Conservation (phyloP, 2,888 invertebrate species). For the Callinectes sapidus region DNA sequence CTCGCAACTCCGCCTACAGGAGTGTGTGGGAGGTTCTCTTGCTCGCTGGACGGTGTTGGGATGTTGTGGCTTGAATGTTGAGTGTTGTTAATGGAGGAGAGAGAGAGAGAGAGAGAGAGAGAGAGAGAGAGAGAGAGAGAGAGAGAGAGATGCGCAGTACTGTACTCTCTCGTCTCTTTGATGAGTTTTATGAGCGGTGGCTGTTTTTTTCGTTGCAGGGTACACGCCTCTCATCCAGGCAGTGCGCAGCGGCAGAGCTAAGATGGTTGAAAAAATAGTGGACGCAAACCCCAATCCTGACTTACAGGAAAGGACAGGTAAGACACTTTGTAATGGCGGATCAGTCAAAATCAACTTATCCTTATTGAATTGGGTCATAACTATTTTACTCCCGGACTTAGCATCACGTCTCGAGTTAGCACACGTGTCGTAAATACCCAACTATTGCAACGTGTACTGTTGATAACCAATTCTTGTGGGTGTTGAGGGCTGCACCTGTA, state of each 20-base stretch:
- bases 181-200: neutral
- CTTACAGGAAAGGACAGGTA: conserved; percentile 42
- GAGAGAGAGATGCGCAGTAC: neutral
- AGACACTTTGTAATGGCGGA: neutral
- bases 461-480: no score
- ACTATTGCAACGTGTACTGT: no score
- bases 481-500: no score
- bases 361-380: neutral
- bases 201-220: neutral
- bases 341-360: neutral
- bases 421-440: no score
- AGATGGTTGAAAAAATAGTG: conserved; percentile 31
- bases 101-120: neutral
- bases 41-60: no score
- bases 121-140: conserved; percentile 22
- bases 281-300: conserved; percentile 30
- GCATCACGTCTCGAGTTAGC: no score
- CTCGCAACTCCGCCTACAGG: neutral
- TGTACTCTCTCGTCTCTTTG: neutral
- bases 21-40: no score
- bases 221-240: conserved; percentile 48
- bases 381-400: no score
- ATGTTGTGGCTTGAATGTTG: neutral
- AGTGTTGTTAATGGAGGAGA: no score
- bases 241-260: neutral